phyloP scores from a whole-genome alignment of 1,140 invertebrate genomes.

The Drosophila setifemur region DNA sequence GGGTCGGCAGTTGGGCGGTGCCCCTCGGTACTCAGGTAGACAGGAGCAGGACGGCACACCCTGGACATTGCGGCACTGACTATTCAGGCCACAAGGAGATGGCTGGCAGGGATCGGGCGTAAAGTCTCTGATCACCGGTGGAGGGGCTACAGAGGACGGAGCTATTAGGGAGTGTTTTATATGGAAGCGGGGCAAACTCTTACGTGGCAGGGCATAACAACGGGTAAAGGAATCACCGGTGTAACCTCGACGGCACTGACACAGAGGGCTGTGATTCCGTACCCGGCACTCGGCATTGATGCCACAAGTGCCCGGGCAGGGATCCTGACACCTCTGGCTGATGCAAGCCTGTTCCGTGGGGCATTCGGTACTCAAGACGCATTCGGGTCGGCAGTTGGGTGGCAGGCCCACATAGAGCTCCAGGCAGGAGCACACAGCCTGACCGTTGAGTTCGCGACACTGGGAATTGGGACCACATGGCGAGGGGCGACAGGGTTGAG shows the following conservation, averaged over 20 bases:
- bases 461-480: constrained; percentile 87
- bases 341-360: constrained; percentile 86
- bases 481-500: constrained; percentile 86
- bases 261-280: constrained; percentile 88
- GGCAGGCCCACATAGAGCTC: constrained; percentile 85
- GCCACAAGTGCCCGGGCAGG: constrained; percentile 88
- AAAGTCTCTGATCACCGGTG: constrained; percentile 81
- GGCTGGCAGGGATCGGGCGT: constrained; percentile 88
- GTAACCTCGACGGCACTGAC: constrained; percentile 86
- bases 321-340: constrained; percentile 87
- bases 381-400: constrained; percentile 88
- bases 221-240: constrained; percentile 87
- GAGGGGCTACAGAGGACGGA: constrained; percentile 45
- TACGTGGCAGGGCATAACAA: constrained; percentile 85
- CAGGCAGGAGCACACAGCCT: constrained; percentile 87
- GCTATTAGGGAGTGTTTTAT: not conserved
- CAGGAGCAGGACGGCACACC: constrained; percentile 92
- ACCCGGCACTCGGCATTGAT: constrained; percentile 87
- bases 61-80: constrained; percentile 87
- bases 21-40: constrained; percentile 88
- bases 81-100: constrained; percentile 88
- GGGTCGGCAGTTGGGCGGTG: constrained; percentile 90
- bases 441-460: constrained; percentile 85
- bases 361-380: constrained; percentile 87
- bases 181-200: constrained; percentile 57